Evolutionary conservation across 2,888 invertebrate species (phyloP).

Genomic region (Mystacides longicornis): DNA sequence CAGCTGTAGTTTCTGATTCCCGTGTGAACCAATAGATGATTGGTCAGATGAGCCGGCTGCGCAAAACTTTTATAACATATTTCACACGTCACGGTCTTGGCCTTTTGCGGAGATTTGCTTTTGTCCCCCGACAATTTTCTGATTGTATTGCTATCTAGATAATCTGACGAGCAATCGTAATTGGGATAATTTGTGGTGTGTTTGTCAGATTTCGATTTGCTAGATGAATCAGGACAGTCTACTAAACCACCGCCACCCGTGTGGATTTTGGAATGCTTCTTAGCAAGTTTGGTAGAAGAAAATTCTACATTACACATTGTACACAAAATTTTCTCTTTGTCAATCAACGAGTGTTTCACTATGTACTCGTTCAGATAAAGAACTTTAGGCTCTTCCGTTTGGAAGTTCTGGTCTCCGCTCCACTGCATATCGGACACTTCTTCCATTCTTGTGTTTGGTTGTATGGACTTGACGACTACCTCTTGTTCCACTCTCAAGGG

Average conservation of each 20-base stretch:
- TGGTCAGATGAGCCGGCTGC: conserved; percentile 17
- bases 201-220: too few species aligned
- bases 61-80: conserved; percentile 21
- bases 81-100: conserved; percentile 5
- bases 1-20: conserved; percentile 20
- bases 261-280: background rate
- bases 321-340: background rate
- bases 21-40: conserved; percentile 18
- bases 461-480: background rate
- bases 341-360: background rate
- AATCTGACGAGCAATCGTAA: background rate
- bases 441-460: background rate
- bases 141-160: background rate
- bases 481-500: background rate
- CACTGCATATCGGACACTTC: background rate
- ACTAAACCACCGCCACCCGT: background rate
- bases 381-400: background rate
- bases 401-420: background rate
- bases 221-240: too few species aligned
- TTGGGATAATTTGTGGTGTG: background rate
- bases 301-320: background rate
- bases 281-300: background rate
- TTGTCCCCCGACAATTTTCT: background rate
- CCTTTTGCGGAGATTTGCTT: background rate
- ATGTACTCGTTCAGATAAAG: background rate